Base-by-base conservation (phyloP, 2,888 invertebrate species). In the Scaptomyza reducta region DNA sequence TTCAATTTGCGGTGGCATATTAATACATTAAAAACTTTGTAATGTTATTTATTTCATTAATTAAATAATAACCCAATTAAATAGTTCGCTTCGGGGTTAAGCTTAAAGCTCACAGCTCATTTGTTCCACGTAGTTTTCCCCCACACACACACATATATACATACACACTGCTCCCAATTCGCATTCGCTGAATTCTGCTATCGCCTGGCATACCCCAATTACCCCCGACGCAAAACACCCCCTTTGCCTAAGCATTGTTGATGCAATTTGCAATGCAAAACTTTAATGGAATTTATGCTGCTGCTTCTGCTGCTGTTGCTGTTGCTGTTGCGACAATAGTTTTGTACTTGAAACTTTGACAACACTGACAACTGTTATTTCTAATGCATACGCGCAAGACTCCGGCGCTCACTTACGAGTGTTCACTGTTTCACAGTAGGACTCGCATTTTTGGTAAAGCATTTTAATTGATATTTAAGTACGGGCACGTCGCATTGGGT, bases 401-500 rank as follows among this genome's bases (percentile, higher is more conserved):
- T 55, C 44, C n/a, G 70, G 59, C 72, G 58, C 55, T 60, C 54
- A 46, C 46, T 57, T 51, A n/a, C 13, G 25, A 14, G 38, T 45
- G 14, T 49, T 41, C 22, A 60, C 40, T 29, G 38, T 55, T 55
- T 45, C 33, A 31, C 5, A 14, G 38, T 35, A 16, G 27, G 41
- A 25, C 33, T 41, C 18, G 25, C 57, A 59, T 63, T 55, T 63
- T 35, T 42, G 55, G 70, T 53, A 46, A 9, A 65, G 70, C 55
- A 46, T 73, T 87, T 69, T 78, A 85, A 82, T 87, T 82, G 87
- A 81, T 87, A 87, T 81, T 81, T 81, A 78, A 82, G 76, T 73
- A 76, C 67, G 65, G 51, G 56, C 46, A 33, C 61, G 31, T 16
- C 46, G 44, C 45, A 56, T 46, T 9, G 18, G 55, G 56, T 84